Base-by-base conservation (phyloP, 2,888 invertebrate genomes). In the Brachyopa scutellaris region DNA sequence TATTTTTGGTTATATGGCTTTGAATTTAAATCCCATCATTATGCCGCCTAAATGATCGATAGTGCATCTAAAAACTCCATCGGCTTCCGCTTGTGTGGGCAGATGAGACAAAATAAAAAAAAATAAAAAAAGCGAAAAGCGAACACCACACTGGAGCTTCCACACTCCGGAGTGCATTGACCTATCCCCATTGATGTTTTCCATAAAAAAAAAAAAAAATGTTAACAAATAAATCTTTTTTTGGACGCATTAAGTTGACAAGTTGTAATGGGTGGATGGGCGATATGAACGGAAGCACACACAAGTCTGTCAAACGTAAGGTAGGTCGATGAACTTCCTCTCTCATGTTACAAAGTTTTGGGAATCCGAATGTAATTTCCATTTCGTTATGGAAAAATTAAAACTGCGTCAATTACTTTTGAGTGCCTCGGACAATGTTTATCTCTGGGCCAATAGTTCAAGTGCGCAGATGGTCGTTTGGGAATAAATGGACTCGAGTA, bases 271-370 rank as follows among this genome's bases (percentile, higher is more conserved):
- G 62, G 47, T 49, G 45, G 47, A 29, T 29, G 29, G 40, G 23
- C 17, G 45, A 1, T 1, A n/a, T n/a, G n/a, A 8, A 2, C 19
- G 17, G n/a, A 38, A 38, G 15, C 3, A 1, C 36, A 36, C 26
- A 23, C 64, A 64, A 64, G 49, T 19, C 23, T 49, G n/a, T 15
- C 17, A 23, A 38, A 15, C n/a, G 23, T 64, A 64, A 64, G 64
- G 64, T 64, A 64, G 64, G 64, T 64, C 36, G 38, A 64, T 64
- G 64, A 64, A 64, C 64, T 51, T 62, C 9, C 29, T 4, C 19
- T 57, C 15, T 2, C 45, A 15, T 38, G n/a, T n/a, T n/a, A n/a
- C n/a, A n/a, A 38, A 61, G 13, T 29, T 29, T 15, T 42, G 1
- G 2, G 6, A 19, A 55, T 59, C 42, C 2, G 59, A 45, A 59